Base-by-base conservation (phyloP, 2,113 vertebrate genomes). In the Pavo muticus region DNA sequence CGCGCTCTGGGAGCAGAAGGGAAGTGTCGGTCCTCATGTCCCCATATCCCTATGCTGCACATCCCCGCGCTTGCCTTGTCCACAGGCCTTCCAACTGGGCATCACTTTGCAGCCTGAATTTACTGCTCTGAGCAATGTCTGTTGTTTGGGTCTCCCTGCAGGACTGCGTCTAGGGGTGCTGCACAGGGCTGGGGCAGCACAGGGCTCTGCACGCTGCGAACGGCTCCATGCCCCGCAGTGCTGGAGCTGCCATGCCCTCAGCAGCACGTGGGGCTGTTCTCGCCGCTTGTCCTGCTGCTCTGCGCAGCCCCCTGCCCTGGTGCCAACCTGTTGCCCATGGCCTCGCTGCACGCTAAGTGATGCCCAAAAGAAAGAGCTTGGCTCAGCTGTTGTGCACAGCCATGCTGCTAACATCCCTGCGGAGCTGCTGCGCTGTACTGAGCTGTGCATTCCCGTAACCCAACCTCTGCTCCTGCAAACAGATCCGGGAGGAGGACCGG, bases 1-100 rank as follows among this genome's bases (percentile, higher is more conserved):
- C 27, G 99, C 99, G 63, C 98, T 99, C 72, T 99, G 99, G 99
- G 99, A 99, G 93, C 98, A 99, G 97, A 99, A 99, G 99, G 99
- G 95, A 99, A 98, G 99, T 99, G 93, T 88, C 3, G 1, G 10
- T 93, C 67, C 11, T 19, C 0, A 9, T 7, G 14, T 39, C 87
- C 63, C 84, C 63, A 6, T 9, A 1, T 27, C 59, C 40, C 27
- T 1, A 7, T 3, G 11, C 37, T 32, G 3, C 72, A 0, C 4
- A 1, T 18, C 14, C 35, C 24, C 11, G 11, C 0, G 25, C 64
- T 52, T 1, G 2, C 29, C 57, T 88, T 32, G 11, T 0, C 25
- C 10, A 12, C 8, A 0, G 1, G 30, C 12, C 10, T 8, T 11
- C 37, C 0, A 6, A 47, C 61, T n/a, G 75, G 1, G 27, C 23